These are phyloP conservation scores for Nylanderia fulva DNA, from an alignment of 1,140 invertebrate species.

Conservation along the genomic window DNA sequence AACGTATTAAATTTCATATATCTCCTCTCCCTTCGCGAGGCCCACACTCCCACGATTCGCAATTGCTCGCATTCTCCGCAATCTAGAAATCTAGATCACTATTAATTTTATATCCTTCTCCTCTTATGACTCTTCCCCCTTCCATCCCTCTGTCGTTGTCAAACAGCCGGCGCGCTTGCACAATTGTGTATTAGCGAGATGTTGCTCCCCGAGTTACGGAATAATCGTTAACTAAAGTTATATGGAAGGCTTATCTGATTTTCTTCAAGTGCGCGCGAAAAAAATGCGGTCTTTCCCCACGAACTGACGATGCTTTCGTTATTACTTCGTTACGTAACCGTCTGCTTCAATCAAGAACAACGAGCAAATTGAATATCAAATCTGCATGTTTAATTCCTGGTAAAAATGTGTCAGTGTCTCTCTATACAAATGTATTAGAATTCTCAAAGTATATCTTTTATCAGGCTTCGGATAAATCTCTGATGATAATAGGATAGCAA, in stretches of 20 bases:
- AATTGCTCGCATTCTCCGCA: constrained; percentile 84
- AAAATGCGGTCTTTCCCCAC: constrained; percentile 37
- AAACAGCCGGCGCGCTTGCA: constrained; percentile 57
- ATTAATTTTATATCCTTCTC: constrained; percentile 84
- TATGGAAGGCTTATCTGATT: constrained; percentile 55
- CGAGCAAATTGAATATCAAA: constrained; percentile 30
- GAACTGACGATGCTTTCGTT: constrained; percentile 34
- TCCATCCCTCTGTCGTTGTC: constrained; percentile 20
- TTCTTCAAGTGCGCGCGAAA: constrained; percentile 29
- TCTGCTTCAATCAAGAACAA: constrained; percentile 7
- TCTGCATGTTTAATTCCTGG: constrained; percentile 24
- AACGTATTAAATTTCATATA: constrained; percentile 84
- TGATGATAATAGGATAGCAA: neutral
- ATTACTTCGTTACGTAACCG: constrained; percentile 44
- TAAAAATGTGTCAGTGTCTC: constrained; percentile 5
- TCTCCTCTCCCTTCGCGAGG: constrained; percentile 73
- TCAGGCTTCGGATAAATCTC: constrained; percentile 4
- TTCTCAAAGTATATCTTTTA: neutral
- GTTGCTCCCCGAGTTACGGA: constrained; percentile 25
- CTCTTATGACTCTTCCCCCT: neutral
- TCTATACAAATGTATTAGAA: neutral
- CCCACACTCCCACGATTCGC: constrained; percentile 81
- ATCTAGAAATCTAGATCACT: constrained; percentile 85
- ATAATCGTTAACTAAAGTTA: constrained; percentile 57
- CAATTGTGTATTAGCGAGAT: constrained; percentile 60